phyloP scores from a whole-genome alignment of 2,797 vertebrate genomes.

The Champsocephalus gunnari region DNA sequence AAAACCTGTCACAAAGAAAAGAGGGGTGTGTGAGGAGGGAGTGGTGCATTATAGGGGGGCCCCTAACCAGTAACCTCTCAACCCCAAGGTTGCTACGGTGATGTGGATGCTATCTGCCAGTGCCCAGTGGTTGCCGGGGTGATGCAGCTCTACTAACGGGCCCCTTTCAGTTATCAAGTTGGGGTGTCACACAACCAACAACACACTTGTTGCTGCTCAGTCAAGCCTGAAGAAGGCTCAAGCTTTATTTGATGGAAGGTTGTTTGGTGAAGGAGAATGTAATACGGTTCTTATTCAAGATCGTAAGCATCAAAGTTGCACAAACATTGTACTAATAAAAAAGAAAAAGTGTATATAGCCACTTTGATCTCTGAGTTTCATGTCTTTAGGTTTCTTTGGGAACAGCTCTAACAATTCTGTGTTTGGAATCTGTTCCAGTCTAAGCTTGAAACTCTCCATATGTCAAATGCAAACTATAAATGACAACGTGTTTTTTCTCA shows the following conservation, averaged over 20 bases:
- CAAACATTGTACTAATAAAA: too few species aligned
- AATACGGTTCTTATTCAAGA: not conserved
- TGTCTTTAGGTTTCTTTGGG: too few species aligned
- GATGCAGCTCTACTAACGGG: slow-evolving; percentile 45
- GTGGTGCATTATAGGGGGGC: slow-evolving; percentile 61
- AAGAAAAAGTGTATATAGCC: too few species aligned
- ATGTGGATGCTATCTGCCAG: slow-evolving; percentile 69
- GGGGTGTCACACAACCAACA: slow-evolving; percentile 52
- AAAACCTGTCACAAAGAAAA: slow-evolving; percentile 69
- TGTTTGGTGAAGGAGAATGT: not conserved
- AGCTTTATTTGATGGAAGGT: slow-evolving; percentile 43
- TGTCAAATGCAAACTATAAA: not conserved
- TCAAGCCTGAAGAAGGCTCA: slow-evolving; percentile 41
- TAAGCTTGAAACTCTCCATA: not conserved
- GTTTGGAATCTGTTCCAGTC: too few species aligned
- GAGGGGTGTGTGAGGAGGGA: slow-evolving; percentile 56
- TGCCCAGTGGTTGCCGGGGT: slow-evolving; percentile 65
- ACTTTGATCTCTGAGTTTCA: not conserved
- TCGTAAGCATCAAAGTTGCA: not conserved
- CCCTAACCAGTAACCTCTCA: slow-evolving; percentile 67
- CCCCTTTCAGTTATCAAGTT: slow-evolving; percentile 67
- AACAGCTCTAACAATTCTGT: not conserved
- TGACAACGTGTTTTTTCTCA: not conserved
- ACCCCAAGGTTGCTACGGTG: slow-evolving; percentile 73
- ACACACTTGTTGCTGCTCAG: slow-evolving; percentile 52